Evolutionary conservation across 2,888 invertebrate genomes (phyloP).

Genomic region (Lysandra coridon): DNA sequence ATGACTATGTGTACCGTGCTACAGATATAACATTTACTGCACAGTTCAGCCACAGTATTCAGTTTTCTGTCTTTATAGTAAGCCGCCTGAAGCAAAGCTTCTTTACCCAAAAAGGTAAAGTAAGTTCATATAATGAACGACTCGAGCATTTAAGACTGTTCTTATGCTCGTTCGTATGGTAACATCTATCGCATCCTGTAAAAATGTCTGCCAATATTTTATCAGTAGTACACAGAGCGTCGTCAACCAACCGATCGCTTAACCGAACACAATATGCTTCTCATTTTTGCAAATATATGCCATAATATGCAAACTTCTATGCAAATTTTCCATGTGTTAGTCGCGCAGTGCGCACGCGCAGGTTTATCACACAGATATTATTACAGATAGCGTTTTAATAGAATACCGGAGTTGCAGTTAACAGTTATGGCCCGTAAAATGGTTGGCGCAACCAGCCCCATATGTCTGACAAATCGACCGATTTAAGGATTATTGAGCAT

Average conservation of each 20-base stretch:
- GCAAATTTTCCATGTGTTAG: neutral
- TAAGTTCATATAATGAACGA: neutral
- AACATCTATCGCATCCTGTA: neutral
- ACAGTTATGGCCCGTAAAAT: constrained; percentile 67
- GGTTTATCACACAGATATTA: constrained; percentile 67
- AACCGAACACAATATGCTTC: no score
- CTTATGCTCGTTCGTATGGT: neutral
- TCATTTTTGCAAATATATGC: no score
- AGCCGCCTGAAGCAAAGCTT: no score
- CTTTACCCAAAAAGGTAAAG: no score
- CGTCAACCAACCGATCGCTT: no score
- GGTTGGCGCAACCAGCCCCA: constrained; percentile 69
- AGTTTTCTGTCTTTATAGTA: neutral
- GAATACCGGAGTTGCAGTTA: constrained; percentile 67
- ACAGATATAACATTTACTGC: no score
- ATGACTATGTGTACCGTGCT: no score
- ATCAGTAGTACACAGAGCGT: no score
- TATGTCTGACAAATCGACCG: constrained; percentile 70
- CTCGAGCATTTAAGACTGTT: neutral
- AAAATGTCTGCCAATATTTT: no score
- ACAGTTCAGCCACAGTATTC: neutral
- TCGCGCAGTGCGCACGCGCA: constrained; percentile 35
- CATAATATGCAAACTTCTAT: neutral
- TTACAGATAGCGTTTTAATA: constrained; percentile 64
- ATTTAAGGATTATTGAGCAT: constrained; percentile 56